A percentile compares a stretch with the other conserved stretches of the same genome.
phyloP scores from a whole-genome alignment of 2,888 invertebrate genomes.

The Oscheius onirici region DNA sequence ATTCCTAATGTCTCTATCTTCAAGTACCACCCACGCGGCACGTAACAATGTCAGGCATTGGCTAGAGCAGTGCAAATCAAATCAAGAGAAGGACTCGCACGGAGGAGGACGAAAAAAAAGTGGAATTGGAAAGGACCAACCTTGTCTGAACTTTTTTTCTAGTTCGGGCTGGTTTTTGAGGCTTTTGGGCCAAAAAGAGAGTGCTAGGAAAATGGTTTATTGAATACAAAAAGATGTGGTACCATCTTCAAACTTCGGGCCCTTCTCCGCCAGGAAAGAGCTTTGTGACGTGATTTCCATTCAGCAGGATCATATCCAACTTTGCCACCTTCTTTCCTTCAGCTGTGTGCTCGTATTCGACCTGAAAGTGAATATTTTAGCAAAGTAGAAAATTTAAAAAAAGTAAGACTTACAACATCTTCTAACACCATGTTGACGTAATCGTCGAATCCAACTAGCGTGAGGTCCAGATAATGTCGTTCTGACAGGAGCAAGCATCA shows the following conservation, averaged over 20 bases:
- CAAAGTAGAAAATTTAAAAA: not conserved
- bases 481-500: constrained; percentile 73
- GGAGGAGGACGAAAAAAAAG: not conserved
- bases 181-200: not conserved
- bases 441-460: constrained; percentile 79
- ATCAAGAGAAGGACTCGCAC: constrained; percentile 1
- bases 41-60: constrained; percentile 8
- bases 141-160: not conserved
- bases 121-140: no score
- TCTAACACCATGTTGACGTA: constrained; percentile 68
- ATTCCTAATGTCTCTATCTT: not conserved
- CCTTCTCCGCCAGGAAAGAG: constrained; percentile 70
- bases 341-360: constrained; percentile 84
- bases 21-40: not conserved
- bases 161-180: not conserved
- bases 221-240: not conserved
- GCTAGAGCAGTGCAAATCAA: constrained; percentile 18
- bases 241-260: constrained; percentile 61
- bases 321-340: constrained; percentile 85
- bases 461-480: constrained; percentile 99
- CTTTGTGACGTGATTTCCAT: constrained; percentile 99
- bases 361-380: constrained; percentile 18
- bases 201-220: no score
- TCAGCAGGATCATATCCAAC: constrained; percentile 94
- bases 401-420: constrained; percentile 25